phyloP scores from a whole-genome alignment of 2,797 vertebrate species.

The Dendrocincla tyrannina region DNA sequence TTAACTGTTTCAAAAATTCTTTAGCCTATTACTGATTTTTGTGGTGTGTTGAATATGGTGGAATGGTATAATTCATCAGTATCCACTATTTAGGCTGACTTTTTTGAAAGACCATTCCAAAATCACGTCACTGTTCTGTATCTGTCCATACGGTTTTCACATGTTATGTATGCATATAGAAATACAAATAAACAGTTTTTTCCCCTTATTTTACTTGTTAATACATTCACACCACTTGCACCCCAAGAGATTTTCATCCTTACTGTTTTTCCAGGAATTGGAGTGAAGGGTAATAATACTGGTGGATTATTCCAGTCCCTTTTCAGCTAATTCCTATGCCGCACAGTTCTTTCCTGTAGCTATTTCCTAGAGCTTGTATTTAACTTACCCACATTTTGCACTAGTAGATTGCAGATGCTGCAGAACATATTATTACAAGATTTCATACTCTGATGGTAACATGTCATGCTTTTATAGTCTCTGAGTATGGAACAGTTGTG shows the following conservation, averaged over 20 bases:
- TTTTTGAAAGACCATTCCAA: background rate
- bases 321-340: background rate
- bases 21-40: background rate
- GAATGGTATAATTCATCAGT: background rate
- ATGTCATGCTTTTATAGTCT: background rate
- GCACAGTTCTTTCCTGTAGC: background rate
- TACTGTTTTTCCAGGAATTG: background rate
- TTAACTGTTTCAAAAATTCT: background rate
- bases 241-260: background rate
- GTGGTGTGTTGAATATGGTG: background rate
- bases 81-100: background rate
- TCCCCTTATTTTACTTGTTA: background rate
- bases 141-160: background rate
- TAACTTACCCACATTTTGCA: background rate
- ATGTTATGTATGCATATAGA: background rate
- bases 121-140: background rate
- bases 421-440: background rate
- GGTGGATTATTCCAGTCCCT: background rate
- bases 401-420: background rate
- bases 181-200: background rate
- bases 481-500: background rate
- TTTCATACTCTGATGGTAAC: background rate
- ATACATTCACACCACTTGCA: background rate
- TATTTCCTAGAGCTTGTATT: background rate
- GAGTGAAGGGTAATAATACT: background rate